phyloP scores from a whole-genome alignment of 2,113 vertebrate species.

The Thamnophis sirtalis region DNA sequence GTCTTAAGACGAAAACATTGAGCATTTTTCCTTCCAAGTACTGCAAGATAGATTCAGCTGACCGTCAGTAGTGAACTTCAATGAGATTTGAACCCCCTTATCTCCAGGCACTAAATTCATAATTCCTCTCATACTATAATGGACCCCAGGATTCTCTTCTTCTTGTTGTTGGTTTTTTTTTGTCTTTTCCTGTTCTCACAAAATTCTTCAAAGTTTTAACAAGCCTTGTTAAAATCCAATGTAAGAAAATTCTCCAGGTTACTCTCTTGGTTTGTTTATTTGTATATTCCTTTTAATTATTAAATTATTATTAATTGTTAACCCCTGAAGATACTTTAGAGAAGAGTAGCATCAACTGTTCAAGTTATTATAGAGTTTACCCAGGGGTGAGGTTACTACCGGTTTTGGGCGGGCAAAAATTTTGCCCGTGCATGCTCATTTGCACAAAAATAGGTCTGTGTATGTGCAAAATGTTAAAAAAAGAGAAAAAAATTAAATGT shows the following conservation, averaged over 20 bases:
- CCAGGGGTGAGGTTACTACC: too few species aligned
- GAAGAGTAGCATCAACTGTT: neutral
- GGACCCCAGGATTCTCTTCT: neutral
- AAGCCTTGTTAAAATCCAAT: neutral
- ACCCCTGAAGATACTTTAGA: neutral
- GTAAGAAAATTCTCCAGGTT: neutral
- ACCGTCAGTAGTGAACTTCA: neutral
- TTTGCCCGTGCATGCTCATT: too few species aligned
- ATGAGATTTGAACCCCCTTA: neutral
- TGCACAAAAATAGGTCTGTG: too few species aligned
- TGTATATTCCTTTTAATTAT: neutral
- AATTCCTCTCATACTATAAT: neutral
- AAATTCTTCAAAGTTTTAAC: neutral
- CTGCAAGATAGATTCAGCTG: neutral
- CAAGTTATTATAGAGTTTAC: neutral
- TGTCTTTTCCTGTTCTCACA: neutral
- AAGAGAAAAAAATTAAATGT: too few species aligned
- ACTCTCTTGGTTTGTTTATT: neutral
- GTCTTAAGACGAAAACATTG: neutral
- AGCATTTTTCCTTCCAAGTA: neutral
- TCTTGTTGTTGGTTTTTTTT: neutral
- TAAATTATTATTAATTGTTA: neutral
- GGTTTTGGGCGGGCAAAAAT: too few species aligned
- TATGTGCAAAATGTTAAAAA: too few species aligned
- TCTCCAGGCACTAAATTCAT: neutral